Evolutionary conservation across 2,888 invertebrate species (phyloP), one percentile per base, ranked within the genome.

Genomic region (Calephelis perditalis): DNA sequence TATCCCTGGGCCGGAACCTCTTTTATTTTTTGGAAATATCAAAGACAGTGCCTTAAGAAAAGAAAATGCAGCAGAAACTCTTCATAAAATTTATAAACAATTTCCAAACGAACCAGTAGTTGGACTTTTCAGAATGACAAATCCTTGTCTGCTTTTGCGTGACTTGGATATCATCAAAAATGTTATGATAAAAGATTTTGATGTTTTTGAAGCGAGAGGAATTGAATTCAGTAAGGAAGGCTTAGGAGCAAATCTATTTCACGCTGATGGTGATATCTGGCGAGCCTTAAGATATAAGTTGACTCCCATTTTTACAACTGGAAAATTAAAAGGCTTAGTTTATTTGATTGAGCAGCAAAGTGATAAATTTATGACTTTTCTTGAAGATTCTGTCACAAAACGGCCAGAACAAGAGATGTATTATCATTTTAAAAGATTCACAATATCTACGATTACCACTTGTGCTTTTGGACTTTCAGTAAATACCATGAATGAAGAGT

Each of bases 101-200:
- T 83, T 66, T 59, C 76, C 78, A 0, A 69, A 79, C 4, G 82
- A 82, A 64, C 82, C 80, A 70, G 68, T 81, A 0, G 74, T 84
- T 1, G 84, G 84, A 1, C 8, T 82, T 0, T 84, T 74, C 43
- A 75, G 76, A 61, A 74, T 79, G 71, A 77, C 75, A 0, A 71
- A 72, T 6, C 82, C 82, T 0, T 67, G 70, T 56, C 49, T 84
- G 12, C 57, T 84, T 4, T 61, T 85, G 10, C 70, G 78, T 12
- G 84, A 85, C 63, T 68, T 80, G 35, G 82, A 84, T 46, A n/a
- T 58, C 6, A 58, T 58, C 8, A 58, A 47, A 12, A 6, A 58
- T 47, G 46, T 15, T 35, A 40, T 40, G 40, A 8, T 40, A 7
- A 40, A 40, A 8, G 40, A 40, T 40, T 40, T 40, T 40, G 40